Base-by-base conservation (phyloP, 2,113 vertebrate species). In the Rynchops niger region DNA sequence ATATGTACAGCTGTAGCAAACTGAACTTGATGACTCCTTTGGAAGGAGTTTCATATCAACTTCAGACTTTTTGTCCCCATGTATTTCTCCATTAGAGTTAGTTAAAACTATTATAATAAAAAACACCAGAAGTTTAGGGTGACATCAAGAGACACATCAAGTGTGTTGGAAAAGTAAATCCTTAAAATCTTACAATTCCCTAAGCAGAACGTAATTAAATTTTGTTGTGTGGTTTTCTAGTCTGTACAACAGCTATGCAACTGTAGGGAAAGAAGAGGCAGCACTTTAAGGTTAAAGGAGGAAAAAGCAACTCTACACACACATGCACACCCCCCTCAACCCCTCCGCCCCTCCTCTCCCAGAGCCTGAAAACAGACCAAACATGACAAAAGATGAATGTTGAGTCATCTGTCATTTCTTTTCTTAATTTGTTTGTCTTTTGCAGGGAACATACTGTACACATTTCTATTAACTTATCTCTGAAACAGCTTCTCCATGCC, bases 371-470 rank as follows among this genome's bases (percentile, higher is more conserved):
- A 23, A 36, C 4, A 69, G 82, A 22, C 6, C 32, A n/a, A 17
- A 43, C 13, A 56, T 12, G 43, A 65, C 34, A 21, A 49, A 50
- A 71, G 63, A 26, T 4, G 6, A 72, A n/a, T 2, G 2, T 3
- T 50, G 22, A 50, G 6, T 42, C 3, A 11, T 13, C 16, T 32
- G 6, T 18, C 0, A 58, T 63, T 86, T 49, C 7, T 84, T 74
- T 19, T 18, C 26, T 49, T 52, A 62, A 62, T 77, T 52, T 92
- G 4, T 23, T 56, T 43, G 6, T 52, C 53, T 53, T 5, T 29
- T 86, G 21, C 1, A 2, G 38, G n/a, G 7, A 86, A 42, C 11
- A 59, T 2, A 19, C 3, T 1, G 1, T 12, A 26, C 7, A 42
- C 4, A 2, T 63, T 74, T 34, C 13, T 67, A 29, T 61, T 38